These are phyloP conservation scores for Thymelicus sylvestris DNA, from an alignment of 2,888 invertebrate genomes.

Conservation along the genomic window DNA sequence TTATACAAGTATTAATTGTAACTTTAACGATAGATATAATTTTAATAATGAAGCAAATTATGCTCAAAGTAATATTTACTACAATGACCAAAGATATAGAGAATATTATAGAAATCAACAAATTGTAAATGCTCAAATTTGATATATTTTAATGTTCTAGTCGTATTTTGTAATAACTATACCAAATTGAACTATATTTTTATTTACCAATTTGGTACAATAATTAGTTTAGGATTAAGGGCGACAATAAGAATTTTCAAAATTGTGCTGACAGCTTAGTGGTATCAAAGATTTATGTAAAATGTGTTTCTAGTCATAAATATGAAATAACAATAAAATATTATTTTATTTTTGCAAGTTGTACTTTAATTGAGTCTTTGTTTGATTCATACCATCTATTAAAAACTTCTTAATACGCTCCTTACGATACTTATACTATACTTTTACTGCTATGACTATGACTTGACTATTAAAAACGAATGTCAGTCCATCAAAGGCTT, in stretches of 20 bases:
- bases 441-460: too few relatives aligned
- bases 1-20: conserved; percentile 58
- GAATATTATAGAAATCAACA: conserved; percentile 70
- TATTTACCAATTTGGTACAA: conserved; percentile 37
- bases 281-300: conserved; percentile 41
- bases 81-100: conserved; percentile 72
- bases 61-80: conserved; percentile 65
- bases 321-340: conserved; percentile 42
- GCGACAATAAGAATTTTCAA: conserved; percentile 60
- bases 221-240: conserved; percentile 42
- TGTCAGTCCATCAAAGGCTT: too few relatives aligned
- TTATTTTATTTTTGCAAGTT: conserved; percentile 52
- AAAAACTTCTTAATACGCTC: too few relatives aligned
- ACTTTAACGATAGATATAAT: conserved; percentile 62
- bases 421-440: too few relatives aligned
- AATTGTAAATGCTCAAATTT: conserved; percentile 76
- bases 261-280: conserved; percentile 46
- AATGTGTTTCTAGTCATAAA: conserved; percentile 72
- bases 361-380: conserved; percentile 1
- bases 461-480: too few relatives aligned
- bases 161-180: conserved; percentile 43
- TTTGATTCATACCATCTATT: too few relatives aligned
- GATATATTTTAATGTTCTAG: conserved; percentile 50
- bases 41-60: conserved; percentile 60
- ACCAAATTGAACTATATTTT: conserved; percentile 40